Conservation (phyloP, 2,888 invertebrate genomes). For the Heliothis peltigera region DNA sequence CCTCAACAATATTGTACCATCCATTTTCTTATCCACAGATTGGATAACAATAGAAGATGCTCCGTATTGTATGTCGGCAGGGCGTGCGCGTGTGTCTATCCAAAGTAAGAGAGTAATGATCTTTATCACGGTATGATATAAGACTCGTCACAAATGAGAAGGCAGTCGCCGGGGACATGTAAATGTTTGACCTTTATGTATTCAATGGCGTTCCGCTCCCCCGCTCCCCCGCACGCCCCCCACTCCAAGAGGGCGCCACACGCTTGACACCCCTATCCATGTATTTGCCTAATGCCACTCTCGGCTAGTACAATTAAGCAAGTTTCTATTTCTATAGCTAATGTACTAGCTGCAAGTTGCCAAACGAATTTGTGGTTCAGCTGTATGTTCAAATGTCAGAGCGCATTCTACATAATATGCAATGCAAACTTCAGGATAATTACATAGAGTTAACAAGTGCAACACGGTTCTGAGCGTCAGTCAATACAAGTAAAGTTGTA, state of each 20-base stretch:
- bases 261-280: conserved; percentile 19
- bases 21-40: neutral
- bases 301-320: conserved; percentile 32
- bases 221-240: neutral
- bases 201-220: conserved; percentile 9
- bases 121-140: conserved; percentile 14
- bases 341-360: conserved; percentile 13
- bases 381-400: neutral
- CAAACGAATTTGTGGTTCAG: conserved; percentile 6
- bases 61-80: too few species aligned
- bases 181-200: conserved; percentile 45
- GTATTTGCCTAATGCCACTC: conserved; percentile 35
- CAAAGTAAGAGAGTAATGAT: too few species aligned
- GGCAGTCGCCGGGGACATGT: conserved; percentile 14
- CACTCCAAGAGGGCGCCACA: neutral
- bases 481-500: neutral
- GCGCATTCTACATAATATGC: neutral
- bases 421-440: neutral
- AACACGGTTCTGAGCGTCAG: neutral
- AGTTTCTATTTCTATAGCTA: conserved; percentile 39
- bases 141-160: conserved; percentile 18
- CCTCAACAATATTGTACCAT: neutral
- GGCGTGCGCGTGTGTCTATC: too few species aligned
- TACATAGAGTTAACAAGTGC: neutral
- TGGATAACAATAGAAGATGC: neutral